Percentiles rank a stretch among this genome's conserved stretches.
Conservation (phyloP, 2,888 invertebrate genomes). For the Hipparchia semele region DNA sequence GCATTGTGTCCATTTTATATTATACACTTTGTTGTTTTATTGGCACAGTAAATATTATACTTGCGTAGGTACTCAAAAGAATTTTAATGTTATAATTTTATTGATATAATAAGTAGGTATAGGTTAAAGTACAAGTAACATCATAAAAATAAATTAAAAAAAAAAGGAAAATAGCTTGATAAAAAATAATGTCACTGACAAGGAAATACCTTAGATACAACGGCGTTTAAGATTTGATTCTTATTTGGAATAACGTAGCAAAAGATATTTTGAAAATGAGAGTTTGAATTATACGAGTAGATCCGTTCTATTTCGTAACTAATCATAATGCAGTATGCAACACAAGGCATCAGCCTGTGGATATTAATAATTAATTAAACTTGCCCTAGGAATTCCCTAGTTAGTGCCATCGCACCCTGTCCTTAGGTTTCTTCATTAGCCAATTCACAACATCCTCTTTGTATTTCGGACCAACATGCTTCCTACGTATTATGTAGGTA, state of each 20-base stretch:
- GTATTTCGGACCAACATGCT: too few species aligned
- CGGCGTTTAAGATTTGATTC: not conserved
- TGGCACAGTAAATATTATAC: slow-evolving; percentile 7
- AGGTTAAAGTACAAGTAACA: not conserved
- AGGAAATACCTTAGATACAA: not conserved
- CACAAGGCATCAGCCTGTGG: too few species aligned
- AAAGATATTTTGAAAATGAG: not conserved
- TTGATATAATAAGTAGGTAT: not conserved
- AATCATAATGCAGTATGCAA: too few species aligned
- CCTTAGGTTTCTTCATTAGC: too few species aligned
- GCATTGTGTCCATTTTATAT: slow-evolving; percentile 28
- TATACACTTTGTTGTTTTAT: slow-evolving; percentile 15
- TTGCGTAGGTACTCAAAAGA: not conserved
- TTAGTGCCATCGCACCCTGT: too few species aligned
- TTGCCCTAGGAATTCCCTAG: too few species aligned
- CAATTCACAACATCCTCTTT: too few species aligned
- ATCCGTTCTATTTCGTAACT: too few species aligned
- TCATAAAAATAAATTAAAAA: not conserved
- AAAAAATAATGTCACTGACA: slow-evolving; percentile 1
- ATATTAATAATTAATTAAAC: too few species aligned
- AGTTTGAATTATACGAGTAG: too few species aligned
- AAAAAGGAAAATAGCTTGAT: not conserved
- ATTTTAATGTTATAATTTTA: slow-evolving; percentile 9
- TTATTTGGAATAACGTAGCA: not conserved
- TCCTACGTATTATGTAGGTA: too few species aligned